A percentile compares a stretch with the other conserved stretches of the same genome.
Evolutionary conservation across 1,140 invertebrate species (phyloP).

Genomic region (Drosophila micromelanica): DNA sequence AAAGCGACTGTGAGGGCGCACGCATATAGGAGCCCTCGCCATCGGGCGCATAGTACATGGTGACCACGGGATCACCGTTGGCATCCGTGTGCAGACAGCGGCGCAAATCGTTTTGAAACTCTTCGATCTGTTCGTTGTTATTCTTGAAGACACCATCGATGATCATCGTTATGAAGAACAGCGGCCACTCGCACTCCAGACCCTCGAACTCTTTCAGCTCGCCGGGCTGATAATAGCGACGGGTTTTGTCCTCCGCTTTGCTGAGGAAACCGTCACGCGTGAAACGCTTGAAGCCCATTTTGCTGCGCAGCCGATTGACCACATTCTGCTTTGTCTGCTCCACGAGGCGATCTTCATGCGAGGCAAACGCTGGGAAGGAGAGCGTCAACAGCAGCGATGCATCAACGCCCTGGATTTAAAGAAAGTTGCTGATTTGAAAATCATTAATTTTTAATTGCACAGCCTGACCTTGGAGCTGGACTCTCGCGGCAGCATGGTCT

Average conservation of each 20-base stretch:
- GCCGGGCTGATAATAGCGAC: constrained; percentile 87
- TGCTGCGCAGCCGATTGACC: constrained; percentile 92
- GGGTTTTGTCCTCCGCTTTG: constrained; percentile 91
- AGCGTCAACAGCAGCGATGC: constrained; percentile 95
- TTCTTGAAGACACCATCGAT: constrained; percentile 97
- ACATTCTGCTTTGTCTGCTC: constrained; percentile 95
- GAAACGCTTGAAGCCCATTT: constrained; percentile 97
- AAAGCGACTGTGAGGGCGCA: constrained; percentile 84
- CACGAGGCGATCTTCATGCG: constrained; percentile 96
- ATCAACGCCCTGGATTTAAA: constrained; percentile 90
- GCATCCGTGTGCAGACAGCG: constrained; percentile 90
- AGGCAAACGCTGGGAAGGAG: constrained; percentile 98
- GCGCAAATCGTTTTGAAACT: constrained; percentile 94
- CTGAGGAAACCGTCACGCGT: constrained; percentile 97
- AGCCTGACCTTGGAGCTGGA: constrained; percentile 96
- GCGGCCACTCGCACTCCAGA: constrained; percentile 98
- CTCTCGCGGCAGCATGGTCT: constrained; percentile 98
- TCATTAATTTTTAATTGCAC: neutral
- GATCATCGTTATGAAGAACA: constrained; percentile 98
- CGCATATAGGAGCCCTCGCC: constrained; percentile 86
- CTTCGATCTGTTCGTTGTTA: constrained; percentile 95
- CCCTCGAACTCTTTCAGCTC: constrained; percentile 96
- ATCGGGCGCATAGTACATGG: constrained; percentile 94
- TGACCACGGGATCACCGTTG: constrained; percentile 93
- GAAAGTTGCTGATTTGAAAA: too few relatives aligned